Base-by-base conservation (phyloP, 2,113 vertebrate species). In the Paraplagusia blochii region DNA sequence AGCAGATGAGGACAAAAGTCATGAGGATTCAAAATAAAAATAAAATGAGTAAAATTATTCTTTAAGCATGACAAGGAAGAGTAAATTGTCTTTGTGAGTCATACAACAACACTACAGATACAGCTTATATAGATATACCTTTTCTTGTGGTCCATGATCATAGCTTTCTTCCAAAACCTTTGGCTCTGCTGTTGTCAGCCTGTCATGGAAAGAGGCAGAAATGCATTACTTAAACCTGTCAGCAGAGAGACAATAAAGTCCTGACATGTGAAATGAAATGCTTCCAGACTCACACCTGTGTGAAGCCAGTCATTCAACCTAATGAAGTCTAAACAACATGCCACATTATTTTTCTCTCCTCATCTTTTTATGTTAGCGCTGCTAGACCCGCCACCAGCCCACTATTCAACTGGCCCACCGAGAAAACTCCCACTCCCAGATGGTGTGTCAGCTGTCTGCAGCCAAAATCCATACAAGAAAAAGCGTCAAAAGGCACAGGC, bases 361-460 rank as follows among this genome's bases (percentile, higher is more conserved):
- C 1, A n/a, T 11, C 44, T 35, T 72, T 82, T 44, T 34, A 60
- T 60, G 53, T 69, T 63, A 40, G 65, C 72, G 74, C 67, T 78
- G 57, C 46, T 67, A 18, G 56, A 74, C 59, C 80, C 34, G 45
- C 71, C 65, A 60, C 35, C 66, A 57, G 62, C 74, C 44, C 66
- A 69, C 76, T 8, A 43, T 55, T 63, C 16, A 29, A 67, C 29
- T 3, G 4, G 48, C 52, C 76, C 76, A 78, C 39, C 8, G 72
- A 81, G 63, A 79, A 69, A 83, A 78, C 81, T 72, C 81, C 77
- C 79, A 80, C 72, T 68, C 64, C 84, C 81, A 86, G 79, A 82
- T 82, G 81, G 79, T 57, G 36, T 57, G 81, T 82, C 69, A 77
- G 58, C 55, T 51, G 66, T n/a, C 60, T 50, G 33, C 45, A 74